phyloP scores from a whole-genome alignment of 2,797 vertebrate genomes.

The Neosalanx taihuensis region DNA sequence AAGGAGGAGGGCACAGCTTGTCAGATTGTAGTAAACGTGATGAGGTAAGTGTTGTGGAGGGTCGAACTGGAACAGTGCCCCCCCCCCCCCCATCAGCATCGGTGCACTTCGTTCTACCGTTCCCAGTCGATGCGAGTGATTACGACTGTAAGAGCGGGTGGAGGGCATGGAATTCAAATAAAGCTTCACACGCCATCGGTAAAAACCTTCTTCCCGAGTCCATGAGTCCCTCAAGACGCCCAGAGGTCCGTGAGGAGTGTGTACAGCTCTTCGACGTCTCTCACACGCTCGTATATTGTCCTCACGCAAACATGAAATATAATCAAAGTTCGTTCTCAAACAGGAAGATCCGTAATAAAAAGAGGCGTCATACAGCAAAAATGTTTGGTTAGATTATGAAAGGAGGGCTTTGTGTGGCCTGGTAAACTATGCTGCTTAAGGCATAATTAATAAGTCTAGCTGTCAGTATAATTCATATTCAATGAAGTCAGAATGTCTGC shows the following conservation, averaged over 20 bases:
- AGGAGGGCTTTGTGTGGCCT: slow-evolving; percentile 42
- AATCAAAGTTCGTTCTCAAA: slow-evolving; percentile 16
- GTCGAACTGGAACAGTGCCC: too few species aligned
- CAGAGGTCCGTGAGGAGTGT: slow-evolving; percentile 35
- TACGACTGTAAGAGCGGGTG: not conserved
- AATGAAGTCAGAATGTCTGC: slow-evolving; percentile 48
- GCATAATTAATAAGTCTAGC: slow-evolving; percentile 44
- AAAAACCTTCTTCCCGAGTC: slow-evolving; percentile 30
- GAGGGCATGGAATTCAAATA: slow-evolving; percentile 21
- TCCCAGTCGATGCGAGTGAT: slow-evolving; percentile 1
- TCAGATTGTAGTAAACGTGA: too few species aligned
- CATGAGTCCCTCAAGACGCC: slow-evolving; percentile 22
- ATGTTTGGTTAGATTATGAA: slow-evolving; percentile 43
- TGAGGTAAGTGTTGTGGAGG: too few species aligned
- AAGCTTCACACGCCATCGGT: slow-evolving; percentile 16
- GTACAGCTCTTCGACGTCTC: slow-evolving; percentile 28
- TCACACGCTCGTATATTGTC: slow-evolving; percentile 1
- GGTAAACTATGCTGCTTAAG: slow-evolving; percentile 43
- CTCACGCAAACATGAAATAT: not conserved
- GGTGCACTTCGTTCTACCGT: not conserved
- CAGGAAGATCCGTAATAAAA: slow-evolving; percentile 44
- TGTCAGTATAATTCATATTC: slow-evolving; percentile 58
- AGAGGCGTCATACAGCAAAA: slow-evolving; percentile 34
- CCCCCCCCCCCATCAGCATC: too few species aligned
- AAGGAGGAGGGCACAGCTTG: too few species aligned